These are phyloP conservation scores for Scophthalmus maximus DNA, from an alignment of 2,113 vertebrate species.

Conservation along the genomic window DNA sequence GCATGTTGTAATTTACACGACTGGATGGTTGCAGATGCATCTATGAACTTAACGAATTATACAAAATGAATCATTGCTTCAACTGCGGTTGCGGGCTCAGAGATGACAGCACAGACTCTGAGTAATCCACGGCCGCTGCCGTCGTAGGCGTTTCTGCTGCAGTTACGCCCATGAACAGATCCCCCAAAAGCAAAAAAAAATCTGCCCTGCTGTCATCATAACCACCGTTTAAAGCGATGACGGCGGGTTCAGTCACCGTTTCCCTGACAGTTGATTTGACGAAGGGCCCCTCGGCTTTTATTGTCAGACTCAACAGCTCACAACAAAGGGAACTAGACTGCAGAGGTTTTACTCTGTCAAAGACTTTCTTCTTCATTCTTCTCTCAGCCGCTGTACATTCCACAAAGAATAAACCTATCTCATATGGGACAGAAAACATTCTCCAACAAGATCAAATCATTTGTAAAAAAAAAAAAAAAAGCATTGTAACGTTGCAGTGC, in stretches of 20 bases:
- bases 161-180: constrained; percentile 26
- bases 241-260: constrained; percentile 16
- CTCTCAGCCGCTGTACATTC: constrained; percentile 4
- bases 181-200: constrained; percentile 16
- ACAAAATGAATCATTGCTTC: not conserved
- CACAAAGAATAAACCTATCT: constrained; percentile 2
- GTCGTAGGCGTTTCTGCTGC: constrained; percentile 2
- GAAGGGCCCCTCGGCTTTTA: not conserved
- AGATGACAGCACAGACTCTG: not conserved
- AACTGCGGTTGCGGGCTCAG: not conserved
- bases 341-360: no score
- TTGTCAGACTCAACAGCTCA: no score
- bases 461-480: no score
- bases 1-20: not conserved
- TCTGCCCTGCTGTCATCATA: constrained; percentile 28
- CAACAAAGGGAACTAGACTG: no score
- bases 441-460: not conserved
- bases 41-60: not conserved
- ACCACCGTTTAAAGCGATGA: constrained; percentile 12
- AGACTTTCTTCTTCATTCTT: not conserved
- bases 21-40: not conserved
- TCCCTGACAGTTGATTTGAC: constrained; percentile 18
- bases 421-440: not conserved
- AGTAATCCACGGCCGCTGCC: constrained; percentile 16
- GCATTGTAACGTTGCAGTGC: not conserved